Percentiles rank a stretch among this genome's conserved stretches.
phyloP scores from a whole-genome alignment of 37 sponge, comb jelly and placozoan genomes.

The Cladorhizidae sp. region DNA sequence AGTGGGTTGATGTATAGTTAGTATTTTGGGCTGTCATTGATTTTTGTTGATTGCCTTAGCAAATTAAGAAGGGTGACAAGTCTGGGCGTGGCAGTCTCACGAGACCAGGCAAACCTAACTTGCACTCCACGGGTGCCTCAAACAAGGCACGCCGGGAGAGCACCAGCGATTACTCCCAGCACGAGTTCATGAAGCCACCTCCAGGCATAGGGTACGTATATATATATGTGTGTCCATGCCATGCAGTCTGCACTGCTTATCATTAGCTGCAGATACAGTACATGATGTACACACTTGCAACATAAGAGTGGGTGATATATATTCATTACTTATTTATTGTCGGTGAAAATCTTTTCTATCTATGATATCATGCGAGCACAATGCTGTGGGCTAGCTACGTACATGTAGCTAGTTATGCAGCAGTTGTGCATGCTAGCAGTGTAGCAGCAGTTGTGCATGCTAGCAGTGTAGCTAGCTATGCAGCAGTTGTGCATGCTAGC shows the following conservation, averaged over 20 bases:
- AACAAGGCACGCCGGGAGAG: constrained; percentile 41
- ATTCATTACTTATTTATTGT: too few species aligned
- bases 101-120: constrained; percentile 22
- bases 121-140: constrained; percentile 37
- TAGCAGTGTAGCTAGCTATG: too few species aligned
- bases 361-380: not conserved
- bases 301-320: too few species aligned
- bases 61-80: not conserved
- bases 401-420: too few species aligned
- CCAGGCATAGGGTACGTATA: constrained; percentile 43
- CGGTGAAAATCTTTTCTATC: too few species aligned
- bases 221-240: not conserved
- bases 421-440: too few species aligned
- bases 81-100: constrained; percentile 38
- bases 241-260: too few species aligned
- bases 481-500: too few species aligned
- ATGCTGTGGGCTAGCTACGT: not conserved
- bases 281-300: too few species aligned
- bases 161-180: constrained; percentile 58
- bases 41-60: not conserved
- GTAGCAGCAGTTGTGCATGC: too few species aligned
- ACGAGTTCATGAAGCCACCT: constrained; percentile 66
- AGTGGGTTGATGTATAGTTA: not conserved
- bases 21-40: not conserved
- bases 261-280: too few species aligned